Evolutionary conservation across 2,888 invertebrate genomes (phyloP), one percentile per base, ranked within the genome.

Genomic region (Catocala fraxini): DNA sequence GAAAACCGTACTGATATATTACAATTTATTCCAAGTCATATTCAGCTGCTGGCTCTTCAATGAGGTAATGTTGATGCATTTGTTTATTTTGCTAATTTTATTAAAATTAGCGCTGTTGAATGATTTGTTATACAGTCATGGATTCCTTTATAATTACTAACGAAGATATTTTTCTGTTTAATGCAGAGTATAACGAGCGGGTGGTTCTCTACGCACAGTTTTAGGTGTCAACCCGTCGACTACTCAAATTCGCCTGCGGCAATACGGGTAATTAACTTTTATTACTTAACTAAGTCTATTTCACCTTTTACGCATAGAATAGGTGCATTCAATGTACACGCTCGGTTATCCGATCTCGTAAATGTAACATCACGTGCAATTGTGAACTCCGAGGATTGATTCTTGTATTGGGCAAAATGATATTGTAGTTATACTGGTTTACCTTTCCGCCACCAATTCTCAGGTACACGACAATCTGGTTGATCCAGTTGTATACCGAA

Each of bases 141-240:
- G 10, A 48, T 25, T 48, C 15, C 15, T 48, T 9, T 25, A 48
- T 25, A 33, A 6, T 46, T 45, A 53, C 53, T 42, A 43, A 35
- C 6, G 33, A 0, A 3, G 1, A 35, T n/a, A 7, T 25, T 15
- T 49, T 6, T 46, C 43, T 69, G 67, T 80, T 65, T 60, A 71
- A 69, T 75, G 91, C 87, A 96, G 96, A 95, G 95, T 83, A 83
- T 96, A 83, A 85, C 85, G 77, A 92, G 95, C 68, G 98, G 98
- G 41, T 98, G 98, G 98, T 96, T 97, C 86, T 95, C 95, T 35
- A 95, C 96, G 4, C 97, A 98, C 89, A 97, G 97, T 82, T 96
- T 97, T 77, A 96, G 96, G 68, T 98, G 98, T 88, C 97, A 98
- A 88, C 98, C 98, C 4, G 97, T 98, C 5, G 98, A 98, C 89